Conservation (phyloP, 2,113 vertebrate species). For the Canis aureus region DNA sequence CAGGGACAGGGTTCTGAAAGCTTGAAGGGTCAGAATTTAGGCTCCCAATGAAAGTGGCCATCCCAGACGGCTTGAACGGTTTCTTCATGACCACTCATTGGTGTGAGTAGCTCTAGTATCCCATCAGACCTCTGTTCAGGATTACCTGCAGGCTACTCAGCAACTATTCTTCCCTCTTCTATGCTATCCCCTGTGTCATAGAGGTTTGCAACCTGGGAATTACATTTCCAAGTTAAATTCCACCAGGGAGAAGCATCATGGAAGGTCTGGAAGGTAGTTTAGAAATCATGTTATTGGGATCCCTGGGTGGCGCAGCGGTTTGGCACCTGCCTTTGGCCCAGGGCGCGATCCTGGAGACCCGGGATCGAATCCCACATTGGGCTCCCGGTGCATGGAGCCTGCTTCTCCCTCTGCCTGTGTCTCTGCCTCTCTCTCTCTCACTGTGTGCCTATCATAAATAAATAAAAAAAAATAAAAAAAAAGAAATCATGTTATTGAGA, state of each 20-base stretch:
- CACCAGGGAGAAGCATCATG: background rate
- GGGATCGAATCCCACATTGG: too few relatives aligned
- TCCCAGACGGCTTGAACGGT: background rate
- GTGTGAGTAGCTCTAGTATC: too few relatives aligned
- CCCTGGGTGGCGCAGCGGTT: too few relatives aligned
- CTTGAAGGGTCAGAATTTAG: background rate
- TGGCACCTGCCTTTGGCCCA: too few relatives aligned
- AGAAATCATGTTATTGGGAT: background rate
- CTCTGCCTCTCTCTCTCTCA: too few relatives aligned
- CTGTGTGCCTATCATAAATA: too few relatives aligned
- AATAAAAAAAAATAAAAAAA: too few relatives aligned
- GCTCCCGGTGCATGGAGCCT: too few relatives aligned
- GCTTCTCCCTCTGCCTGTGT: too few relatives aligned
- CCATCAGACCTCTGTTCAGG: background rate
- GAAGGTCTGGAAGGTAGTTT: background rate
- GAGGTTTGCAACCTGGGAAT: background rate
- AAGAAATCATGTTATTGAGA: background rate
- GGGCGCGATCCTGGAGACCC: too few relatives aligned
- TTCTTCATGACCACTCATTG: background rate
- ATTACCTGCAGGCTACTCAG: background rate
- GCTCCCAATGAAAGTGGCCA: background rate
- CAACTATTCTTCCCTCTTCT: background rate
- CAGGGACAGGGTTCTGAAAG: background rate
- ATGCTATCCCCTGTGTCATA: background rate
- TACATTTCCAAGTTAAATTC: conserved; percentile 1